Evolutionary conservation across 2,113 vertebrate genomes (phyloP).

Genomic region (Haliaeetus leucogaster): DNA sequence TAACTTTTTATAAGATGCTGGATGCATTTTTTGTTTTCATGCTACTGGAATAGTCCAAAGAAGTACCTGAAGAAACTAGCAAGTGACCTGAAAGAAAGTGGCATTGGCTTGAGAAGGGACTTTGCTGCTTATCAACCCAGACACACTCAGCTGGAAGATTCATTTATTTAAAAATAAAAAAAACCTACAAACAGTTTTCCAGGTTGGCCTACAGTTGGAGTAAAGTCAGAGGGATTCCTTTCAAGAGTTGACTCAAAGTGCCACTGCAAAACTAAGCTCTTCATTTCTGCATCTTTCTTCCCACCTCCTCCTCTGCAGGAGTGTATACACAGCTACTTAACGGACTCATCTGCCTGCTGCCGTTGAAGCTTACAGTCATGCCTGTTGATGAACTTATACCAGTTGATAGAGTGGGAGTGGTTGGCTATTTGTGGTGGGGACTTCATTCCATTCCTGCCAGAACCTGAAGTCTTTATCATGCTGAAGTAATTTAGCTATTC

Average conservation of each 20-base stretch:
- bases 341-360: not conserved
- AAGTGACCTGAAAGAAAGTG: not conserved
- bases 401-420: not conserved
- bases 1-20: not conserved
- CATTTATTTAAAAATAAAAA: not conserved
- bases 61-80: not conserved
- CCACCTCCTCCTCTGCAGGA: not conserved
- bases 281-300: not conserved
- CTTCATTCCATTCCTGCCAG: not conserved
- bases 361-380: not conserved
- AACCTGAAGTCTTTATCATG: not conserved
- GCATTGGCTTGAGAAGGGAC: not conserved
- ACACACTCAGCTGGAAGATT: not conserved
- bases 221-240: not conserved
- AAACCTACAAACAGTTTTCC: not conserved
- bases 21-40: not conserved
- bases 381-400: not conserved
- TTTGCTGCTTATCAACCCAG: not conserved
- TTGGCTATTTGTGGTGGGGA: not conserved
- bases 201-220: not conserved
- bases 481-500: not conserved
- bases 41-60: not conserved
- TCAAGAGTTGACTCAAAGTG: not conserved
- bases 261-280: not conserved
- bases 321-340: not conserved